These are phyloP conservation scores for Amphipoea oculea DNA, from an alignment of 2,888 invertebrate species.

Conservation along the genomic window DNA sequence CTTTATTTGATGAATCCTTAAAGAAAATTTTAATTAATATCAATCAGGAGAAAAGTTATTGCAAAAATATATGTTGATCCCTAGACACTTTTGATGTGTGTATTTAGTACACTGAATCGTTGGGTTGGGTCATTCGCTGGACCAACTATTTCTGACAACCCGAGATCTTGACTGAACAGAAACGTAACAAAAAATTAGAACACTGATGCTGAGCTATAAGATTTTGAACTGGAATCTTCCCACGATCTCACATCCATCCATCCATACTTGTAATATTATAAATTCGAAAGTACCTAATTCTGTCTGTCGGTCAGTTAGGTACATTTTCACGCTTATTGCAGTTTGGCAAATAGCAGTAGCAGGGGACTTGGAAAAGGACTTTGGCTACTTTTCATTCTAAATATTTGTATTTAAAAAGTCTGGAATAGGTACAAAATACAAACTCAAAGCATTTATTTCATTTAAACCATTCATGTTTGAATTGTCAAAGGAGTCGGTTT, in stretches of 20 bases:
- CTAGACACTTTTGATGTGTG: too few species aligned
- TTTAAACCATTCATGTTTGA: not conserved
- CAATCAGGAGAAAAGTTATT: too few species aligned
- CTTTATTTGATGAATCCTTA: too few species aligned
- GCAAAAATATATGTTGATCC: too few species aligned
- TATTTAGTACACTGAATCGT: not conserved
- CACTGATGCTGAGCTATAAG: not conserved
- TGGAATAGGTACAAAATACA: not conserved
- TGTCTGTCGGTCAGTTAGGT: not conserved
- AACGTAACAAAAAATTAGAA: not conserved
- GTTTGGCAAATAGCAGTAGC: not conserved
- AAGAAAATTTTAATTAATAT: too few species aligned
- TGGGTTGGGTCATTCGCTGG: not conserved
- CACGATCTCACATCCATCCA: not conserved
- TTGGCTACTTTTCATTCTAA: not conserved
- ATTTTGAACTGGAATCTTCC: not conserved
- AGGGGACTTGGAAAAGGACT: not conserved
- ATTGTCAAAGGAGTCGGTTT: not conserved
- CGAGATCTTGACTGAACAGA: not conserved
- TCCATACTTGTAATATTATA: not conserved
- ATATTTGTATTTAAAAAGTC: not conserved
- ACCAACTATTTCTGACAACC: not conserved
- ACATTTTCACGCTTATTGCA: not conserved
- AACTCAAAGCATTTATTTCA: not conserved
- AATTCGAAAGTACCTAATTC: not conserved